Conservation (phyloP, 1,140 invertebrate genomes). For the Leptinotarsa lineolata region DNA sequence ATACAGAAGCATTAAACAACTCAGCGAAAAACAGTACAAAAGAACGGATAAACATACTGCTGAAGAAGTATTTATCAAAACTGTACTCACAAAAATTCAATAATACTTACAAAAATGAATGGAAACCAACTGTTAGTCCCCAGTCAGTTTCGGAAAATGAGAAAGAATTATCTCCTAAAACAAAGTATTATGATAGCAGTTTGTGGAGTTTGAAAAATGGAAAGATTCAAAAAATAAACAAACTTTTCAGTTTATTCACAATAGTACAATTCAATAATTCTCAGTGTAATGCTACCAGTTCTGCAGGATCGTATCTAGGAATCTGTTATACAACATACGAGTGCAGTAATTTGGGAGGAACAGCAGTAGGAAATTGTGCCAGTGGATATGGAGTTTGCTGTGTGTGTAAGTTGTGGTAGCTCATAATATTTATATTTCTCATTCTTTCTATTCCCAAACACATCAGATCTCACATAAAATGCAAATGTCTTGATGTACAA, state of each 20-base stretch:
- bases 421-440: no score
- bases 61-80: conserved; percentile 43
- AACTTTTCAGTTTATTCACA: conserved; percentile 72
- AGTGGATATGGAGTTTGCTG: conserved; percentile 64
- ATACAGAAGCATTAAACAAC: not conserved
- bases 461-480: no score
- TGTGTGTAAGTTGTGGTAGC: conserved; percentile 41
- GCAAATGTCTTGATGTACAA: no score
- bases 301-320: conserved; percentile 63
- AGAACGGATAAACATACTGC: conserved; percentile 37
- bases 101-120: not conserved
- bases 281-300: conserved; percentile 59
- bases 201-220: conserved; percentile 47
- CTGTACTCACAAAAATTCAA: conserved; percentile 40
- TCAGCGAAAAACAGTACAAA: conserved; percentile 17
- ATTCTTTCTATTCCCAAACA: no score
- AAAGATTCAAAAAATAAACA: conserved; percentile 50
- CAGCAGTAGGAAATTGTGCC: conserved; percentile 69
- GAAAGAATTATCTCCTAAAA: conserved; percentile 22
- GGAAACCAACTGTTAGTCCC: not conserved
- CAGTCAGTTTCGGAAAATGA: not conserved
- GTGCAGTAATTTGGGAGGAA: conserved; percentile 66
- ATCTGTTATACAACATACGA: conserved; percentile 70
- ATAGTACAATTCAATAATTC: conserved; percentile 73
- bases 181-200: conserved; percentile 33